Base-by-base conservation (phyloP, 2,797 vertebrate genomes). In the Eulemur rubriventer region DNA sequence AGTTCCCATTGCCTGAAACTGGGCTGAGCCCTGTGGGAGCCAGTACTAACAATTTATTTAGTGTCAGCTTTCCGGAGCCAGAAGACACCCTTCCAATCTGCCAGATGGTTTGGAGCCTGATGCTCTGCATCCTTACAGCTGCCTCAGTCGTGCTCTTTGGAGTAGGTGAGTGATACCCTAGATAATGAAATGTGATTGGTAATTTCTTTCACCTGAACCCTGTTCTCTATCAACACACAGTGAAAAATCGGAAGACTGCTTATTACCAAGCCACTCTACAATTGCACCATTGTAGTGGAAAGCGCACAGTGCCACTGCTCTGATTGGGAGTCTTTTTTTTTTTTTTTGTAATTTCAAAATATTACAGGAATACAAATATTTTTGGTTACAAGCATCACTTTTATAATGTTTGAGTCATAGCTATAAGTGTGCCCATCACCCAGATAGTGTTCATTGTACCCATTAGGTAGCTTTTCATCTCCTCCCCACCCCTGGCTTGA, bases 21-120 rank as follows among this genome's bases (percentile, higher is more conserved):
- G 63, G 48, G 35, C 61, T 75, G 79, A 75, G 75, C 63, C 28
- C 73, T 8, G 38, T 7, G 7, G 91, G 91, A 97, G 72, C 61
- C 80, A 75, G 76, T 18, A 33, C 73, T 65, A 69, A 87, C 70
- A 33, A 87, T 84, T 80, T 91, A 63, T 89, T 85, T 81, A 90
- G 76, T 2, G 0, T 69, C 46, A 76, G 81, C 52, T 95, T 92
- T 67, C 30, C 61, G 0, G 4, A 95, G 92, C 46, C 81, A 91
- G 89, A 92, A 92, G 94, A 61, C 50, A 48, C 41, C 28, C 89
- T 96, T 95, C 43, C 63, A 22, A 76, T 70, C 75, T 75, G 33
- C 95, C 96, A 95, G 93, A 84, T 96, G 95, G 69, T 70, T 24
- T 78, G 91, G 67, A 75, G 59, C 35, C 96, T 79, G 75, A 72